Base-by-base conservation (phyloP, 2,888 invertebrate species). In the Yponomeuta sedellus region DNA sequence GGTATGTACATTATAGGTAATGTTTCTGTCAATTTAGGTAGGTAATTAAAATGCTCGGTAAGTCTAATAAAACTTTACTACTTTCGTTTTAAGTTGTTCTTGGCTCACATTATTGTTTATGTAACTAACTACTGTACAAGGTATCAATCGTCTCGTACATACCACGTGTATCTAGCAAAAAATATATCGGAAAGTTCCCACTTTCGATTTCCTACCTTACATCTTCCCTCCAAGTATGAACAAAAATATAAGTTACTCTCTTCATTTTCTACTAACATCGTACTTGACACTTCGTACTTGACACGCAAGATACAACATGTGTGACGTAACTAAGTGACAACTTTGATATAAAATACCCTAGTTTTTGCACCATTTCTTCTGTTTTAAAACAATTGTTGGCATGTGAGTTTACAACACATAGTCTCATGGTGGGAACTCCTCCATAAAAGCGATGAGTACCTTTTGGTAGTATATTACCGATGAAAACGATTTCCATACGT, bases 401-500 rank as follows among this genome's bases (percentile, higher is more conserved):
- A 62, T 39, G 62, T 64, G 6, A 52, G 2, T 20, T 22, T 4
- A 52, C 19, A 44, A 22, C 71, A 73, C 71, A 70, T 67, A 68
- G 64, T 64, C 61, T 68, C 64, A 67, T 68, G 64, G 67, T 65
- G 59, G 66, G 70, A 68, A 68, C 25, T 4, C 25, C 25, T 2
- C 25, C 25, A 25, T 25, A 25, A 25, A 25, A 25, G 25, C 25
- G 25, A 25, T 25, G 25, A 25, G 25, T 25, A 25, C 25, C 25
- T 25, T 25, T 25, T 25, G 25, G 25, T 25, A 63, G 59, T 67
- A 65, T 66, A 68, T 64, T 63, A 73, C 64, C 66, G 61, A 68
- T 44, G 44, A 44, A 44, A 44, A 12, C 44, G 4, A 44, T 70
- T 72, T 72, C 77, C 77, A 76, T 76, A 74, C 72, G 70, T 73